These are phyloP conservation scores for Menidia menidia DNA, from an alignment of 2,797 vertebrate species.

Conservation along the genomic window DNA sequence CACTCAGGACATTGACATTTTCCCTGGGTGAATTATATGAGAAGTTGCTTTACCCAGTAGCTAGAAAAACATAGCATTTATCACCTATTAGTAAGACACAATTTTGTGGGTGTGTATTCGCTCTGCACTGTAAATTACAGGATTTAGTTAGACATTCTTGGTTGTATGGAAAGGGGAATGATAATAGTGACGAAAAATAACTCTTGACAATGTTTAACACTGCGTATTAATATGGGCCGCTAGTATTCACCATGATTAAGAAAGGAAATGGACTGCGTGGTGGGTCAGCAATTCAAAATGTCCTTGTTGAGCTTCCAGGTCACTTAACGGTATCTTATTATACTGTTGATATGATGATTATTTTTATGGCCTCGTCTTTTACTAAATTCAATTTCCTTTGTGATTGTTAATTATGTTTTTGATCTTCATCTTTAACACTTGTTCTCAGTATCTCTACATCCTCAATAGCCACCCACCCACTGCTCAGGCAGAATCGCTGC, in stretches of 20 bases:
- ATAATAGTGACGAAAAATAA: constrained; percentile 61
- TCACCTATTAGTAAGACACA: neutral
- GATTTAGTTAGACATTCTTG: neutral
- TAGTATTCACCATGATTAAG: constrained; percentile 69
- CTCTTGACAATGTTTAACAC: constrained; percentile 71
- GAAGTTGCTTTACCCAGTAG: no score
- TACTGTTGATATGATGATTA: no score
- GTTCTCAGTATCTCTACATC: constrained; percentile 42
- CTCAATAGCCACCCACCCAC: constrained; percentile 42
- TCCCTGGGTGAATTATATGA: no score
- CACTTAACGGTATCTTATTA: constrained; percentile 40
- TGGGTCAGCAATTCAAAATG: constrained; percentile 56
- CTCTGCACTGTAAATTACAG: neutral
- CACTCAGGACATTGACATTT: no score
- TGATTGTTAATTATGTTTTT: constrained; percentile 64
- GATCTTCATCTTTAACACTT: constrained; percentile 61
- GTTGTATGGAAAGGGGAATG: constrained; percentile 11
- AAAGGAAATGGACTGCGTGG: constrained; percentile 48
- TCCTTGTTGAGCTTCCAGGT: constrained; percentile 43
- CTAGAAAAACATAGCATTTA: no score
- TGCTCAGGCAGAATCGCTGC: constrained; percentile 61
- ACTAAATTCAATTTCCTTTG: constrained; percentile 72
- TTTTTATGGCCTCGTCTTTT: constrained; percentile 52
- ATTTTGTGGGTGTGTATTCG: neutral
- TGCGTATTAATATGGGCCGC: constrained; percentile 55